Evolutionary conservation across 2,888 invertebrate species (phyloP), one percentile per base, ranked within the genome.

Genomic region (Amiota mariae): DNA sequence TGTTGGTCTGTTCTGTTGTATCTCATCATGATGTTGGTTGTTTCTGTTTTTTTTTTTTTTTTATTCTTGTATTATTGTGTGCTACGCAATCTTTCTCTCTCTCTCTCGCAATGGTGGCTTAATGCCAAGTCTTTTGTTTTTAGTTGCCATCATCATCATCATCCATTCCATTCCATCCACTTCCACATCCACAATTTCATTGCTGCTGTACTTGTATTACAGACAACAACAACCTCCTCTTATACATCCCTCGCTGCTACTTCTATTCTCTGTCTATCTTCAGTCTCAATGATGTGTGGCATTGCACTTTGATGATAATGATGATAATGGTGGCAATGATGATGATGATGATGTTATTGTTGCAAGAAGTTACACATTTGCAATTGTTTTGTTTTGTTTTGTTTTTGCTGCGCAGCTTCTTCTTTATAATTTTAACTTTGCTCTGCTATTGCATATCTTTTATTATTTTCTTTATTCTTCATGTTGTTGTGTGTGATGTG

Each of bases 1-100:
- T 86, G 85, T 86, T 85, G 74, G 82, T 78, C 83, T 76, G 20
- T 10, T 12, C 24, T 20, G 59, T 15, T 59, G 59, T 20, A 20
- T 57, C 57, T 57, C 57, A 15, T 10, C 57, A n/a, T 51, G 11
- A n/a, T 11, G 57, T 20, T 57, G 57, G n/a, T 24, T 24, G 57
- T 18, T 9, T n/a, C n/a, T n/a, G n/a, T n/a, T n/a, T n/a, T n/a
- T n/a, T n/a, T n/a, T n/a, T n/a, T n/a, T n/a, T n/a, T n/a, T n/a
- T n/a, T n/a, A n/a, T n/a, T n/a, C n/a, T 57, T 10, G 10, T 57
- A 20, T 24, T 68, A 75, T 72, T 18, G 66, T 66, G 75, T 79
- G 74, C 79, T 76, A 82, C 75, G 78, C 77, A 82, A 79, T 81
- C 74, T 77, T 76, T 68, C 74, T 49, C 54, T 70, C 70, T 64